These are phyloP conservation scores for Emydura subglobosa DNA, from an alignment of 2,113 vertebrate genomes.

Conservation along the genomic window DNA sequence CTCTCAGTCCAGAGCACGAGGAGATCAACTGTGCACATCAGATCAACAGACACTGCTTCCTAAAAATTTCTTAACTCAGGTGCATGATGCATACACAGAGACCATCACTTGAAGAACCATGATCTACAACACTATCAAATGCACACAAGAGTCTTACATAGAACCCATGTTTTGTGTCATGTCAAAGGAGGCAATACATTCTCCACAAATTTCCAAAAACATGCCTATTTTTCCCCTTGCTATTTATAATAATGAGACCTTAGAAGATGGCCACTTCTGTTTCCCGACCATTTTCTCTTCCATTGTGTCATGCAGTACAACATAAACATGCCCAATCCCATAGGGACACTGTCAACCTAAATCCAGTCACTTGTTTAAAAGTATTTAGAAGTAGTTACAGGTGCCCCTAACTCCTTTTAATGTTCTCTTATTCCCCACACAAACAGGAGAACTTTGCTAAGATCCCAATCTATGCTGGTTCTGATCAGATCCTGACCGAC, in stretches of 20 bases:
- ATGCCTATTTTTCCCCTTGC: neutral
- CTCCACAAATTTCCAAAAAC: neutral
- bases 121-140: neutral
- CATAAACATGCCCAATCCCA: fast-evolving
- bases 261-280: too few relatives aligned
- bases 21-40: neutral
- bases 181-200: neutral
- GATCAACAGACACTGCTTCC: neutral
- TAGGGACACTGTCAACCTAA: neutral
- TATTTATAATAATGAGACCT: neutral
- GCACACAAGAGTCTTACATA: neutral
- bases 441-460: neutral
- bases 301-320: neutral
- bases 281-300: neutral
- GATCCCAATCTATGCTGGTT: neutral
- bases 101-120: neutral
- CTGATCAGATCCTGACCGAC: neutral
- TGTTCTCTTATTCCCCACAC: neutral
- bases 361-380: neutral
- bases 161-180: neutral
- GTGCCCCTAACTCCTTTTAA: neutral
- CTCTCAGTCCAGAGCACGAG: neutral
- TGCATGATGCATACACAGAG: neutral
- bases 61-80: too few relatives aligned
- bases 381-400: neutral